Base-by-base conservation (phyloP, 64 coral and sea anemone genomes). In the Hydrozoanthus tunicans region DNA sequence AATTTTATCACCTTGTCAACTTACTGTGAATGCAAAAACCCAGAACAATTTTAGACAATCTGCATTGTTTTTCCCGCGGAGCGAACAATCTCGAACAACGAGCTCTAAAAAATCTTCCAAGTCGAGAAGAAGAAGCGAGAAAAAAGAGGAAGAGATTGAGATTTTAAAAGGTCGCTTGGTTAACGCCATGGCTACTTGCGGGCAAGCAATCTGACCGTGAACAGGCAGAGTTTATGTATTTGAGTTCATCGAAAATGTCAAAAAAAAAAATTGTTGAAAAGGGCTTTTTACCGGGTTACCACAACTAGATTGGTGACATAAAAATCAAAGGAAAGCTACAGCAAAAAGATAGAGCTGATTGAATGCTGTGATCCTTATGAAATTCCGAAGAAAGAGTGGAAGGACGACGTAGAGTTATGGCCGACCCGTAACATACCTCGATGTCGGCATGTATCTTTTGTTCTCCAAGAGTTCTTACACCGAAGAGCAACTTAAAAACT, bases 341-440 rank as follows among this genome's bases (percentile, higher is more conserved):
- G 56, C 79, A 59, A 61, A 11, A 89, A 89, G 20, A 20, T 60
- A 77, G 59, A 71, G 54, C 12, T 77, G n/a, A 90, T 90, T 77
- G 74, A 90, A 6, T 7, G 12, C 23, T 23, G 7, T 25, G 70
- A 89, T 32, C 85, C 67, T 13, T 89, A 89, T 75, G 85, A 71
- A 89, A 89, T 73, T 58, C 53, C 86, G 32, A 77, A 89, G 73
- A 89, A 89, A 76, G 71, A 77, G 70, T 89, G 55, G 71, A 59
- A 76, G 56, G 70, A 89, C 70, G 7, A 89, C 58, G 52, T 89
- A 26, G 86, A 89, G 51, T 89, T 89, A 77, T 89, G 86, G 86
- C 15, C 70, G 13, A 17, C 20, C 70, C 56, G 13, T 77, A 6
- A 77, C 51, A 6, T 89, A 89, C 86, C 77, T 89, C 24, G 6